Base-by-base conservation (phyloP, 2,113 vertebrate genomes). In the Abramis brama region DNA sequence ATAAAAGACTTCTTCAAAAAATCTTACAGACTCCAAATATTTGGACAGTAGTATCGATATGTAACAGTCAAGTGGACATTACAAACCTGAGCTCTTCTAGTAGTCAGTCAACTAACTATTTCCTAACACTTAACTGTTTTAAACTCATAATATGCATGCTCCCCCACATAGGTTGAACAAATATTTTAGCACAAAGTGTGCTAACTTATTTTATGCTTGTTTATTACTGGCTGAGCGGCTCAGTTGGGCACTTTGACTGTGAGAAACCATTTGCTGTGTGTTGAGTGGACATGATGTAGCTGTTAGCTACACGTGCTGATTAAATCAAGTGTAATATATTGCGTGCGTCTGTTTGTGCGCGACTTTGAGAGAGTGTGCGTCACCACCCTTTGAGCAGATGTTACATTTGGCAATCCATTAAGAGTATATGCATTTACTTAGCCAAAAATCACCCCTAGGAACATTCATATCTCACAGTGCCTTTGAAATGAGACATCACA, bases 201-300 rank as follows among this genome's bases (percentile, higher is more conserved):
- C 13, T 64, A 39, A 71, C 30, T 73, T 27, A 27, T 82, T 62
- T 81, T 81, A 47, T 47, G 33, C 21, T 2, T 8, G 23, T 60
- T 79, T 17, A 17, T 43, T 79, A 60, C 6, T 27, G 43, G 1
- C 57, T 30, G 25, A 47, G 19, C 45, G 6, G 19, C 47, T 76
- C 39, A 85, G 77, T 36, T 57, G 25, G 39, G 55, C 62, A 23
- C 52, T 80, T 50, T 15, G n/a, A 36, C 36, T 23, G 55, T 71
- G 27, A 87, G 70, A 55, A 71, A 43, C 45, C 43, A 76, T 86
- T 88, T 86, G 80, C 66, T 47, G 27, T 84, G 68, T 87, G 74
- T 13, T 52, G 52, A 75, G 86, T 66, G 50, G 23, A 83, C 68
- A 57, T 39, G 66, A 62, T 77, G 50, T 86, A 87, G 83, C 86